These are phyloP conservation scores for Artemia sp. DNA, from an alignment of 2,888 invertebrate genomes.

Conservation along the genomic window DNA sequence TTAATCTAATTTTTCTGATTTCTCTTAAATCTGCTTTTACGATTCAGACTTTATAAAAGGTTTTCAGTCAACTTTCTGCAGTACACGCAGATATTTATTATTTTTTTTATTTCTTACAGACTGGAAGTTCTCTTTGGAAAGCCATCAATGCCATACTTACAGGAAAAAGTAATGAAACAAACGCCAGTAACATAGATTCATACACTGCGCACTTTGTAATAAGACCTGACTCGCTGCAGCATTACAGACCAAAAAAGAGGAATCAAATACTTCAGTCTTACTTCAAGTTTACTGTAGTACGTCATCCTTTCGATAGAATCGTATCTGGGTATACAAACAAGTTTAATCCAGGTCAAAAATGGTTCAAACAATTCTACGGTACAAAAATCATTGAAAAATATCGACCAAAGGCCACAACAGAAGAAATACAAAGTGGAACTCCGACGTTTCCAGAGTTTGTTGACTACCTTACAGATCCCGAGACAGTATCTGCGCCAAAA, in stretches of 20 bases:
- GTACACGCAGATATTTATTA: too few relatives aligned
- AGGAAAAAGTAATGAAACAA: neutral
- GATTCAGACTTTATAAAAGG: too few relatives aligned
- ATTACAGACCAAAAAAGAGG: neutral
- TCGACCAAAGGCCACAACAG: slow-evolving; percentile 2
- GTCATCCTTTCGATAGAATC: slow-evolving; percentile 9
- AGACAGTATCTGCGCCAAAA: neutral
- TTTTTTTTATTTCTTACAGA: neutral
- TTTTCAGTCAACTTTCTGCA: too few relatives aligned
- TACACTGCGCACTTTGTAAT: neutral
- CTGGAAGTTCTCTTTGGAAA: neutral
- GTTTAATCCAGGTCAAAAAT: neutral
- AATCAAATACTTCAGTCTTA: neutral
- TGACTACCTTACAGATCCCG: neutral
- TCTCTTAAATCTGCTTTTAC: too few relatives aligned
- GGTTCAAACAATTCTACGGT: neutral
- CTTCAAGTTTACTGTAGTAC: neutral
- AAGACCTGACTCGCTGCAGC: neutral
- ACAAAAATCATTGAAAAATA: neutral
- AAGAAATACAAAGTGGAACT: neutral
- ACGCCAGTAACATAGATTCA: neutral
- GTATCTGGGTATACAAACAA: neutral
- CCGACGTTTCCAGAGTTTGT: slow-evolving; percentile 4
- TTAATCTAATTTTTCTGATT: too few relatives aligned
- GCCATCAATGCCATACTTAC: neutral